A percentile compares a stretch with the other conserved stretches of the same genome.
Conservation (phyloP, 2,113 vertebrate species). For the Hystrix cristata region DNA sequence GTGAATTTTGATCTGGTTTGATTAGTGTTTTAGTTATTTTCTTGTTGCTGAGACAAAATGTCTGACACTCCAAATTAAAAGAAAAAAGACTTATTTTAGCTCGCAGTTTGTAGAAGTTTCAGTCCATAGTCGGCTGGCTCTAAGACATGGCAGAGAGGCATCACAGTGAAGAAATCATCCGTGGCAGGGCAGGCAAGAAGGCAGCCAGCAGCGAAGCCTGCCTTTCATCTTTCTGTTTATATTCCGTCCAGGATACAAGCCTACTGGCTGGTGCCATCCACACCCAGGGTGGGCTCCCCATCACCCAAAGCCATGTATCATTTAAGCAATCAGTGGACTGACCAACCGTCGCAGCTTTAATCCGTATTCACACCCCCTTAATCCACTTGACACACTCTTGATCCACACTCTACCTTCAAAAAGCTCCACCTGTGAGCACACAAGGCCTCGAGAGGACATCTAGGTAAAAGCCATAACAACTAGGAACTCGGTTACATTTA, state of each 20-base stretch:
- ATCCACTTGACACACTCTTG: not conserved
- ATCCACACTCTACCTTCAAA: not conserved
- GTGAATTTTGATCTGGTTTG: not conserved
- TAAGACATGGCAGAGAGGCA: too few species aligned
- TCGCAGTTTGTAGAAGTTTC: not conserved
- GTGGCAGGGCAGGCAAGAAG: not conserved
- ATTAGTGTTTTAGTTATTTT: not conserved
- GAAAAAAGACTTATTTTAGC: not conserved
- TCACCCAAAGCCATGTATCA: too few species aligned
- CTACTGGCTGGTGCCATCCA: not conserved
- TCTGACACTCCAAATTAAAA: not conserved
- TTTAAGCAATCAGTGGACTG: not conserved
- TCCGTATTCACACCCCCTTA: too few species aligned
- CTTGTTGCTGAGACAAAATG: not conserved
- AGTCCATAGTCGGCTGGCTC: not conserved
- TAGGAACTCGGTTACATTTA: not conserved
- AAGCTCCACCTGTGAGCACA: not conserved
- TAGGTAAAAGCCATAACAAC: not conserved
- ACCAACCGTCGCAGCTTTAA: not conserved
- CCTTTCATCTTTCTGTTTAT: not conserved
- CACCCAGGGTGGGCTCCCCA: not conserved
- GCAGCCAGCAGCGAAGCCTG: not conserved
- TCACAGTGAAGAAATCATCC: not conserved
- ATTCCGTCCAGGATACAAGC: not conserved
- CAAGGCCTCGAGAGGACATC: not conserved